Evolutionary conservation across 2,888 invertebrate genomes (phyloP), one percentile per base, ranked within the genome.

Genomic region (Ormia ochracea): DNA sequence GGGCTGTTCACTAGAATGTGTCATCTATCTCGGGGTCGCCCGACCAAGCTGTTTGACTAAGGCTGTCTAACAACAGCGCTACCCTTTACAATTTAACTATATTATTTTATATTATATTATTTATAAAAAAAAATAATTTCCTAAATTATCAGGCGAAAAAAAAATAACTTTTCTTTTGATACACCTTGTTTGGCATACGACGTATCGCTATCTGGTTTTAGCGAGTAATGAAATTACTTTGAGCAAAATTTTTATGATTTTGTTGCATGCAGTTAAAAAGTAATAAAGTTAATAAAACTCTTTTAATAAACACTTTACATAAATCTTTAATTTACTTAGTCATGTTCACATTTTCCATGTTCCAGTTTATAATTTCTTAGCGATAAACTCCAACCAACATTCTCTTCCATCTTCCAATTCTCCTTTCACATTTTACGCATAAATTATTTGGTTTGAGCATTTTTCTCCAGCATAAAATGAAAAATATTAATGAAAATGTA

Each of bases 221-320:
- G 38, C 6, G 14, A 5, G 4, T 9, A 38, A 5, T n/a, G n/a
- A n/a, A 1, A 14, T 1, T 4, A 14, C 6, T 6, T 19, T 1
- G 7, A 17, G 19, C 6, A 41, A 52, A 9, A n/a, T n/a, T n/a
- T n/a, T 31, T 14, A 28, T 10, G 9, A 58, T 1, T 23, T 12
- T 61, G 14, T 45, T 61, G 33, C 33, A 10, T 45, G 23, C 17
- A 69, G 56, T 12, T 41, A 33, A 33, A 43, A 45, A 12, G 17
- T 43, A 23, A 54, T 54, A 54, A 68, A 69, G 19, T 56, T 69
- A 45, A 69, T 69, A 33, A 38, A 65, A 38, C 28, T 31, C 66
- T 54, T 68, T 68, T 41, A 14, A 43, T 54, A 45, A 45, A 56
- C 38, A 41, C 56, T 45, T 23, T 23, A 33, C 14, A 69, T 45